These are phyloP conservation scores for Mechanitis messenoides DNA, from an alignment of 2,888 invertebrate species.

Conservation along the genomic window DNA sequence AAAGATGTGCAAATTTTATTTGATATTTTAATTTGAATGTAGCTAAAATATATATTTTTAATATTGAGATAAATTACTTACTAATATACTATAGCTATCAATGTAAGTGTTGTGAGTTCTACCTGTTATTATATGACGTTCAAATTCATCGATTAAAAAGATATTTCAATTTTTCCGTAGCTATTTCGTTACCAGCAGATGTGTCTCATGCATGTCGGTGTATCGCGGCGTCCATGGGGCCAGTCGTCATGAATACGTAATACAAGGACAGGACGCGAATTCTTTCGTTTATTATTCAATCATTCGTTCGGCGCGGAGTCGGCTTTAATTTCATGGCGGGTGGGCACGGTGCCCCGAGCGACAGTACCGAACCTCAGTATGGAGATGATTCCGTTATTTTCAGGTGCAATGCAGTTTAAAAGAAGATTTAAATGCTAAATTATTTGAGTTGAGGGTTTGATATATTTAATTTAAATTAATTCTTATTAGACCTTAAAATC, in stretches of 20 bases:
- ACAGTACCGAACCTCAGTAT: slow-evolving; percentile 45
- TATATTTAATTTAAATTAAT: too few relatives aligned
- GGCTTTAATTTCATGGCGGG: slow-evolving; percentile 77
- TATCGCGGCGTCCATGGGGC: slow-evolving; percentile 50
- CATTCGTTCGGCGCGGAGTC: slow-evolving; percentile 75
- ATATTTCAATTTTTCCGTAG: slow-evolving; percentile 10
- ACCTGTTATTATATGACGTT: neutral
- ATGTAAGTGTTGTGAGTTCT: neutral
- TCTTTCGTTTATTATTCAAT: slow-evolving; percentile 78
- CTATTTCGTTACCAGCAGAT: slow-evolving; percentile 33
- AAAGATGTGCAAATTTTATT: too few relatives aligned
- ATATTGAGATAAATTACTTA: too few relatives aligned
- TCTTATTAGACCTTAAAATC: too few relatives aligned
- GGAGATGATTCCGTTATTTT: slow-evolving; percentile 44
- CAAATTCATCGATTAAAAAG: neutral
- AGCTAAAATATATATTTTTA: too few relatives aligned
- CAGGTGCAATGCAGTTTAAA: slow-evolving; percentile 12
- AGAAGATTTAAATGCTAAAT: slow-evolving; percentile 4
- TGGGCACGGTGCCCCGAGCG: slow-evolving; percentile 68
- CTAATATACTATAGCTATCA: too few relatives aligned
- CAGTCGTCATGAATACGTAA: slow-evolving; percentile 75
- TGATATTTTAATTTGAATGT: too few relatives aligned
- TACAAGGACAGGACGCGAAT: slow-evolving; percentile 74
- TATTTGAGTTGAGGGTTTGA: too few relatives aligned
- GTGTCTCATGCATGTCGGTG: slow-evolving; percentile 41